Evolutionary conservation across 2,888 invertebrate species (phyloP).

Genomic region (Apamea anceps): DNA sequence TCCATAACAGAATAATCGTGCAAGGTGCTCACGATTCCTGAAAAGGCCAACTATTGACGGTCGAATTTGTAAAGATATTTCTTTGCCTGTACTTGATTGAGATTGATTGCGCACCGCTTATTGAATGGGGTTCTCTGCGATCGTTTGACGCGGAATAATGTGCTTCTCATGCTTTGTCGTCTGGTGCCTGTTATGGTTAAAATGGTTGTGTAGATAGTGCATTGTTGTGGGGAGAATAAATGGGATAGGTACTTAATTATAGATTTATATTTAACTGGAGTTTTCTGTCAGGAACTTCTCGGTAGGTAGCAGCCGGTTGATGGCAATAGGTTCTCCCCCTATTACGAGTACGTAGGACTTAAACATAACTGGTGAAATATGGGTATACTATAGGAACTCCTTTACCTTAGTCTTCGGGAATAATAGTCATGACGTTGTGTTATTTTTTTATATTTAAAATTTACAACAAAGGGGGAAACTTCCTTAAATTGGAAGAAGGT

Average conservation of each 20-base stretch:
- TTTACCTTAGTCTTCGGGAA: too few species aligned
- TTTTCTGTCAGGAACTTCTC: neutral
- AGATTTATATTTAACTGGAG: neutral
- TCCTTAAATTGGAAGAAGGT: neutral
- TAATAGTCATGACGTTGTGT: neutral
- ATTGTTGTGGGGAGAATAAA: constrained; percentile 16
- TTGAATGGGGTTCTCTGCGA: constrained; percentile 70
- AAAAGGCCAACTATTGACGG: constrained; percentile 63
- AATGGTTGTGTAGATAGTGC: constrained; percentile 29
- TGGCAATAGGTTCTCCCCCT: neutral
- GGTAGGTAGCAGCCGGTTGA: too few species aligned
- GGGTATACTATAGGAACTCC: too few species aligned
- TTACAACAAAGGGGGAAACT: neutral
- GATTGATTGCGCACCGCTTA: constrained; percentile 77
- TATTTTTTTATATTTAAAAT: neutral
- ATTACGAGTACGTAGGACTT: neutral
- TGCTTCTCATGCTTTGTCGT: constrained; percentile 62
- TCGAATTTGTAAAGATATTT: constrained; percentile 71
- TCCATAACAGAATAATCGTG: constrained; percentile 41
- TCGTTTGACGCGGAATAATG: constrained; percentile 70
- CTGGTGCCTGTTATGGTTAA: constrained; percentile 18
- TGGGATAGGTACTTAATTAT: neutral
- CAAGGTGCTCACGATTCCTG: constrained; percentile 19
- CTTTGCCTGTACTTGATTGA: constrained; percentile 77
- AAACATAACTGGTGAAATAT: neutral